A percentile compares a stretch with the other conserved stretches of the same genome.
These are phyloP conservation scores for Mormyrus lacerda DNA, from an alignment of 2,113 vertebrate species.

Conservation along the genomic window DNA sequence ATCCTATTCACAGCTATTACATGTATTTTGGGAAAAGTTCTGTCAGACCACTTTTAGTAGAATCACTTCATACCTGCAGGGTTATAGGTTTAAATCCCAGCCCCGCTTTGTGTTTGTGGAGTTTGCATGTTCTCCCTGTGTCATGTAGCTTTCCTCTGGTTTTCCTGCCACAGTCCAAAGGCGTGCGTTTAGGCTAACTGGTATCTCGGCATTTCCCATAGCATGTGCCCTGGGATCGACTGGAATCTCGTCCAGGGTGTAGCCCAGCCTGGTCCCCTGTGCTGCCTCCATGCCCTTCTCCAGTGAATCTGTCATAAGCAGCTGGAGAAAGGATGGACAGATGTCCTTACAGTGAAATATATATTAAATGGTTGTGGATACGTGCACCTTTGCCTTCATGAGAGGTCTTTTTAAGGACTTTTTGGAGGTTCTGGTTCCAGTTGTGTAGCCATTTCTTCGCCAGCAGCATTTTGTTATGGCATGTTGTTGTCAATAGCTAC, in stretches of 20 bases:
- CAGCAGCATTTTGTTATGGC: slow-evolving; percentile 61
- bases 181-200: background rate
- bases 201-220: background rate
- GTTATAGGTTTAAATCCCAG: background rate
- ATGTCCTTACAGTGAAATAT: background rate
- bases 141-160: background rate
- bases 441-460: slow-evolving; percentile 36
- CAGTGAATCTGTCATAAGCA: background rate
- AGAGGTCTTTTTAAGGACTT: background rate
- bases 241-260: background rate
- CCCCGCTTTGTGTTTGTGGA: background rate
- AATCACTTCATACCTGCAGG: background rate
- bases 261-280: background rate
- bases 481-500: slow-evolving; percentile 51
- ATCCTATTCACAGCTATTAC: background rate
- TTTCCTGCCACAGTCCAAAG: background rate
- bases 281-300: background rate
- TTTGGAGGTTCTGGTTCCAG: background rate
- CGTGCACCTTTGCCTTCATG: background rate
- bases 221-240: background rate
- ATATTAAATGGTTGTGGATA: background rate
- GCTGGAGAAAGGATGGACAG: background rate
- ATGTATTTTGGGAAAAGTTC: background rate
- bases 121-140: background rate
- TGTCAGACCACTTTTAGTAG: background rate